phyloP scores from a whole-genome alignment of 2,113 vertebrate genomes.

The Larimichthys polyactis region DNA sequence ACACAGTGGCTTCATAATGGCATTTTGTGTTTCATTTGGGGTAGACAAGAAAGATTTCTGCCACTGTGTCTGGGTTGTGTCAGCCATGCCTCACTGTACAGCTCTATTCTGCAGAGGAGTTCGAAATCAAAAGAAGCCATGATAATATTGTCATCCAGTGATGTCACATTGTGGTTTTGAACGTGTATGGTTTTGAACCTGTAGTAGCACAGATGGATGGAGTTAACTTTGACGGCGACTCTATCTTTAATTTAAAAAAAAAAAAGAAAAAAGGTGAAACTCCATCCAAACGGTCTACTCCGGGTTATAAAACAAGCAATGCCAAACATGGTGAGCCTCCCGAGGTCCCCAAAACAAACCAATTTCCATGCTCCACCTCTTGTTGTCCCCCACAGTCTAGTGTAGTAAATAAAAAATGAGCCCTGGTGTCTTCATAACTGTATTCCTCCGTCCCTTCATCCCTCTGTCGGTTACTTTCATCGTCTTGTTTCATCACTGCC shows the following conservation, averaged over 20 bases:
- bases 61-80: conserved; percentile 30
- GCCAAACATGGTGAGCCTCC: conserved; percentile 11
- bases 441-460: conserved; percentile 64
- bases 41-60: conserved; percentile 33
- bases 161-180: conserved; percentile 35
- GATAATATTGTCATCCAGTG: conserved; percentile 42
- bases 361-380: conserved; percentile 26
- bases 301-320: conserved; percentile 57
- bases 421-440: conserved; percentile 56
- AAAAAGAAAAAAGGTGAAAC: neutral
- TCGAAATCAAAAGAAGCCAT: conserved; percentile 23
- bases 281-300: conserved; percentile 34
- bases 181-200: conserved; percentile 44
- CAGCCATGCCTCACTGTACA: neutral
- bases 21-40: conserved; percentile 45
- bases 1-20: conserved; percentile 31
- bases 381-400: conserved; percentile 18
- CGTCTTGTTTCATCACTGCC: conserved; percentile 69
- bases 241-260: neutral
- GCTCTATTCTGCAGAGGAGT: conserved; percentile 49
- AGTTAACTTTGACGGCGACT: conserved; percentile 5
- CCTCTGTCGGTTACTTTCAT: conserved; percentile 35
- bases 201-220: conserved; percentile 11
- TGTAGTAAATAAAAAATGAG: conserved; percentile 45
- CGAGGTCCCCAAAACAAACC: conserved; percentile 27